Evolutionary conservation across 1,140 invertebrate genomes (phyloP), one percentile per base, ranked within the genome.

Genomic region (Caerostris extrusa): DNA sequence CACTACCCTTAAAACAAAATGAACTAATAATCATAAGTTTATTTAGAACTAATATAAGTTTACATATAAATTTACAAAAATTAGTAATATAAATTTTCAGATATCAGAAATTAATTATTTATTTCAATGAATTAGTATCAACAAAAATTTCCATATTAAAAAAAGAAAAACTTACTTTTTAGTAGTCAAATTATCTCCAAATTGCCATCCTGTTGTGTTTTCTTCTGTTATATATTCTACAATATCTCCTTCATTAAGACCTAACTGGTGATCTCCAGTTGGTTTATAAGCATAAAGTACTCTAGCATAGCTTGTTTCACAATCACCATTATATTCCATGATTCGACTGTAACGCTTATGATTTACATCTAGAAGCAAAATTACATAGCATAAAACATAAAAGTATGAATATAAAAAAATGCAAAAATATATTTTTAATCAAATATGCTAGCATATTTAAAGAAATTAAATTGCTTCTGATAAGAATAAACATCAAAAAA

Each of bases 161-260:
- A 86, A 34, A 34, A 61, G 56, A 0, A 6, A 14, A 8, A n/a
- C 67, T 58, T 82, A 93, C 92, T 86, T 93, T 93, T 71, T 53
- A 10, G 92, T 55, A 19, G 71, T 89, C 82, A 93, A 89, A 89
- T 93, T 93, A 34, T 93, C 92, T 12, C 92, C 92, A 89, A 93
- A 93, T n/a, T 93, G 92, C 92, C 92, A 93, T 7, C 92, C 92
- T 81, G 92, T 93, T 19, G 71, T 89, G 34, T 93, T 93, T 55
- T 93, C 85, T 82, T 93, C 86, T 19, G 85, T 82, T 12, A 88
- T 89, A 19, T 56, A 93, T 82, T 93, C 86, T 6, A 93, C 64
- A 53, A 93, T 34, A 82, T 93, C 92, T 5, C 92, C 92, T 81
- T 93, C 92, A 12, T 50, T 67, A 7, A 93, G 71, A 10, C 19